phyloP scores from a whole-genome alignment of 2,113 vertebrate genomes.

The Candoia aspera region DNA sequence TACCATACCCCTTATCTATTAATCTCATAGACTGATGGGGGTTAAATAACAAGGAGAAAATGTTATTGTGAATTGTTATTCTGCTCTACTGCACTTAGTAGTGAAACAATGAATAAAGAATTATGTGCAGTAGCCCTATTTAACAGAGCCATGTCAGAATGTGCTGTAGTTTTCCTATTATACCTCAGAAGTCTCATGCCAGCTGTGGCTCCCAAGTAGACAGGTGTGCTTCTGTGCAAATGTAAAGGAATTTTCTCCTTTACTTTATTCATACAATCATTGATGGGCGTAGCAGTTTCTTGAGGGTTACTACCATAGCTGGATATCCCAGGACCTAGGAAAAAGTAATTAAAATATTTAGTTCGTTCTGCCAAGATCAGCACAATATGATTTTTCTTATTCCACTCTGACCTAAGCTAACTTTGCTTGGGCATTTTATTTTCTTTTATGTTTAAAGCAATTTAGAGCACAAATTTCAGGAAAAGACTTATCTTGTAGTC shows the following conservation, averaged over 20 bases:
- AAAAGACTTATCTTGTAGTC: background rate
- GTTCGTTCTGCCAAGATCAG: slow-evolving; percentile 43
- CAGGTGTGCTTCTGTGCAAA: slow-evolving; percentile 77
- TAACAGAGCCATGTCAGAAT: background rate
- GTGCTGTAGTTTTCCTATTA: slow-evolving; percentile 33
- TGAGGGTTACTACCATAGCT: slow-evolving; percentile 74
- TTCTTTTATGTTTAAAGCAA: background rate
- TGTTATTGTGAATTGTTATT: background rate
- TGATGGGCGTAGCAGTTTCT: slow-evolving; percentile 71
- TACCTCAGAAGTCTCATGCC: slow-evolving; percentile 95
- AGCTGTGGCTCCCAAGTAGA: slow-evolving; percentile 93
- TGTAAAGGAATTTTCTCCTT: slow-evolving; percentile 73
- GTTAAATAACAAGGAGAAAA: background rate
- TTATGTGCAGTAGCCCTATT: background rate
- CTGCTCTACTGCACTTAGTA: background rate
- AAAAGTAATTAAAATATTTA: slow-evolving; percentile 46
- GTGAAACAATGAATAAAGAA: background rate
- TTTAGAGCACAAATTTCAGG: background rate
- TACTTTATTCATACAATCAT: slow-evolving; percentile 78
- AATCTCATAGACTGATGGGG: background rate
- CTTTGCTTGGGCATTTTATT: background rate
- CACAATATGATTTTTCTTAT: slow-evolving; percentile 15
- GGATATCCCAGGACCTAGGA: slow-evolving; percentile 85
- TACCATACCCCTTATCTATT: background rate
- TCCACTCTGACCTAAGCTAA: background rate